Conservation (phyloP, 2,113 vertebrate species). For the Arizona elegans region DNA sequence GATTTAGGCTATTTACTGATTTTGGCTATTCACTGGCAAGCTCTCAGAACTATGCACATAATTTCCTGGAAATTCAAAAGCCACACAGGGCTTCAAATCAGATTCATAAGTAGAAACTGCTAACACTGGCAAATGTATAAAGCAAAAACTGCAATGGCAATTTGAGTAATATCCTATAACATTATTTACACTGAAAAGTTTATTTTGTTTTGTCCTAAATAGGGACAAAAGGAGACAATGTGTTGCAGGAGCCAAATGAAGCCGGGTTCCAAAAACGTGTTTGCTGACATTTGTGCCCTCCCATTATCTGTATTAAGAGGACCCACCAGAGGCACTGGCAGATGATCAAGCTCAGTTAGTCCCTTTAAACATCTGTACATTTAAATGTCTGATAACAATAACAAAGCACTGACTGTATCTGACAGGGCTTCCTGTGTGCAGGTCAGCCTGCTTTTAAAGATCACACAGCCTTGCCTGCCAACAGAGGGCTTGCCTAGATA, state of each 20-base stretch:
- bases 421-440: neutral
- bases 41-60: neutral
- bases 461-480: neutral
- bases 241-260: neutral
- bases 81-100: neutral
- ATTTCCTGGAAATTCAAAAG: neutral
- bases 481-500: neutral
- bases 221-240: neutral
- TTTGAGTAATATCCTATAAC: neutral
- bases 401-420: neutral
- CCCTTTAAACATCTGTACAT: neutral
- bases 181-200: neutral
- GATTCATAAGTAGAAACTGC: neutral
- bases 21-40: neutral
- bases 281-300: neutral
- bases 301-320: neutral
- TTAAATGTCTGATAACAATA: slow-evolving; percentile 9
- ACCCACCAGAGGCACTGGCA: neutral
- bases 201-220: neutral
- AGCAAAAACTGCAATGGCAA: neutral
- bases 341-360: neutral
- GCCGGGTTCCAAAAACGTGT: neutral
- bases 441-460: neutral
- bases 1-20: neutral
- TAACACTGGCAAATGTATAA: neutral